Conservation (phyloP, 2,888 invertebrate genomes). For the Epicampocera succincta region DNA sequence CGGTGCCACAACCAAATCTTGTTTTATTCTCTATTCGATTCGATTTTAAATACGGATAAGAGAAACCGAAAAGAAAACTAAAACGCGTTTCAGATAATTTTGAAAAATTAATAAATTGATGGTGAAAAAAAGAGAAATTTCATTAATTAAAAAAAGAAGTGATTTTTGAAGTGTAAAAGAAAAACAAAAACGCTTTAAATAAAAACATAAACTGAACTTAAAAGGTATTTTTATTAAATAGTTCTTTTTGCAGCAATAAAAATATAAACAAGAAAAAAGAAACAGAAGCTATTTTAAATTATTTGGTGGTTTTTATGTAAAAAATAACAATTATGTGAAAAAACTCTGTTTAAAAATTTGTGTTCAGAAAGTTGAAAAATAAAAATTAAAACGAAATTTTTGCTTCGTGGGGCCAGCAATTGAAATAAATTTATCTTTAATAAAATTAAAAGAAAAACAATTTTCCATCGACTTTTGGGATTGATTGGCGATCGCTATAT, state of each 20-base stretch:
- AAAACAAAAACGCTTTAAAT: constrained; percentile 14
- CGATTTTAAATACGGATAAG: constrained; percentile 48
- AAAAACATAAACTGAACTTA: constrained; percentile 16
- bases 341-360: no score
- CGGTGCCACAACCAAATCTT: constrained; percentile 51
- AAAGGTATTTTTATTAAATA: background rate
- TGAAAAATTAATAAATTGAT: constrained; percentile 27
- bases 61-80: constrained; percentile 26
- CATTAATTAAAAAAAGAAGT: constrained; percentile 40
- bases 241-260: background rate
- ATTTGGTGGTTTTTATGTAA: no score
- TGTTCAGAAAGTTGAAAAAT: no score
- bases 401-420: no score
- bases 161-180: constrained; percentile 10
- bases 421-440: no score
- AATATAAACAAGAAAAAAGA: no score
- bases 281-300: no score
- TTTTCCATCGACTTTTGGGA: no score
- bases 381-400: no score
- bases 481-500: no score
- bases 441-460: no score
- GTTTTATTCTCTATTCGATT: constrained; percentile 29
- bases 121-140: constrained; percentile 45
- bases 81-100: constrained; percentile 45
- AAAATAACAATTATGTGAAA: no score